Evolutionary conservation across 2,797 vertebrate species (phyloP), one percentile per base, ranked within the genome.

Genomic region (Pelochelys cantorii): DNA sequence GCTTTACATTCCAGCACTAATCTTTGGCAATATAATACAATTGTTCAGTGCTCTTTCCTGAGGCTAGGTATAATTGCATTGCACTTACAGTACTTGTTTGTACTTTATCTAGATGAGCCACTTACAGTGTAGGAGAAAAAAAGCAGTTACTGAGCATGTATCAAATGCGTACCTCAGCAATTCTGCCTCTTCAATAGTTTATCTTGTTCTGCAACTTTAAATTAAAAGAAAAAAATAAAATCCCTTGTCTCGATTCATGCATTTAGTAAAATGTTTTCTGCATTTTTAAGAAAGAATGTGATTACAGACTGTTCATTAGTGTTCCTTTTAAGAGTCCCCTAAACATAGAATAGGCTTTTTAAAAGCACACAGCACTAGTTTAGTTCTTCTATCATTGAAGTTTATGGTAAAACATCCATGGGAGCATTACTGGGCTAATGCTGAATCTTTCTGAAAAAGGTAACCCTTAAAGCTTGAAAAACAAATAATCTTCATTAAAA

Each of bases 21-120:
- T 96, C 94, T 96, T 97, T 89, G 84, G 93, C 83, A 96, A 92
- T 87, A 85, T 83, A 95, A 97, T 94, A 96, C 95, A 95, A 93
- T 78, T 94, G 92, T 88, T 96, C 93, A 89, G 0, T 86, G 90
- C 78, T 93, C 83, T 95, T 96, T 97, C 95, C 95, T 84, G 86
- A 97, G 95, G 96, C 95, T 90, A 96, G 81, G 42, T 97, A 87
- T 95, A 97, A 98, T 88, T 96, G 95, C 94, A 93, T 71, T 93
- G 90, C 68, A 93, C 94, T 97, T 88, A 90, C 15, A 89, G 48
- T 59, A 62, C 75, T 79, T 95, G 79, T 85, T 93, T 95, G 83
- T 81, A 65, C 88, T 97, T 95, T 94, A 92, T 95, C 93, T 92
- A 95, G 88, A 96, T 86, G 91, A 97, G 86, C 42, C 85, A 91